These are phyloP conservation scores for Drosophila tanythrix DNA, from an alignment of 2,888 invertebrate genomes.

Conservation along the genomic window DNA sequence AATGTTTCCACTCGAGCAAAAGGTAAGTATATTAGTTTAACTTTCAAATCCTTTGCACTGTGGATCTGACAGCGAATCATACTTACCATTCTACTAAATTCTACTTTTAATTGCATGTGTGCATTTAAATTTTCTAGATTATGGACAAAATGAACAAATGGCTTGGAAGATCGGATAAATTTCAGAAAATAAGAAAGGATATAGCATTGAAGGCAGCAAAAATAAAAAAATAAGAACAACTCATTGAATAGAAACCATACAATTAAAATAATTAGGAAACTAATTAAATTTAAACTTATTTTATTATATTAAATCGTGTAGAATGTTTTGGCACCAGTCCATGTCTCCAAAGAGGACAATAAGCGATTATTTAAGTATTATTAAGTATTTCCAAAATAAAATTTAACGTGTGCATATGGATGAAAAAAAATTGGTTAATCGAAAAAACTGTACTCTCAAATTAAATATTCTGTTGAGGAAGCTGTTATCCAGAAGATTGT, in stretches of 20 bases:
- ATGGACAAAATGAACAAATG: slow-evolving; percentile 75
- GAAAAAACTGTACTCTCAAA: neutral
- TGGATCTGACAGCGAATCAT: no score
- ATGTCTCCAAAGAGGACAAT: neutral
- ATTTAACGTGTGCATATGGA: neutral
- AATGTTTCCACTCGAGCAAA: slow-evolving; percentile 72
- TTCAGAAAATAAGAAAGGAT: slow-evolving; percentile 47
- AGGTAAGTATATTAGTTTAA: slow-evolving; percentile 56
- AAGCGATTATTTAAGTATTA: neutral
- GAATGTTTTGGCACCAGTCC: neutral
- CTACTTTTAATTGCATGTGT: neutral
- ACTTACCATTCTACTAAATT: neutral
- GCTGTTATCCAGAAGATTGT: neutral
- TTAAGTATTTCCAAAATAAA: neutral
- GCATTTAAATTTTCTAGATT: slow-evolving; percentile 49
- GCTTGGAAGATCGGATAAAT: slow-evolving; percentile 66
- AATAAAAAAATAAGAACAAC: slow-evolving; percentile 42
- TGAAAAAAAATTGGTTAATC: neutral
- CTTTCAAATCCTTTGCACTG: neutral
- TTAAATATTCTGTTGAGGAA: neutral
- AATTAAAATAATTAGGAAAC: neutral
- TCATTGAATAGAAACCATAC: neutral
- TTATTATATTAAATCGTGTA: neutral
- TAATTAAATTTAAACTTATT: neutral
- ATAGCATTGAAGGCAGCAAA: slow-evolving; percentile 48